These are phyloP conservation scores for Phaedon cochleariae DNA, from an alignment of 2,888 invertebrate species.

Conservation along the genomic window DNA sequence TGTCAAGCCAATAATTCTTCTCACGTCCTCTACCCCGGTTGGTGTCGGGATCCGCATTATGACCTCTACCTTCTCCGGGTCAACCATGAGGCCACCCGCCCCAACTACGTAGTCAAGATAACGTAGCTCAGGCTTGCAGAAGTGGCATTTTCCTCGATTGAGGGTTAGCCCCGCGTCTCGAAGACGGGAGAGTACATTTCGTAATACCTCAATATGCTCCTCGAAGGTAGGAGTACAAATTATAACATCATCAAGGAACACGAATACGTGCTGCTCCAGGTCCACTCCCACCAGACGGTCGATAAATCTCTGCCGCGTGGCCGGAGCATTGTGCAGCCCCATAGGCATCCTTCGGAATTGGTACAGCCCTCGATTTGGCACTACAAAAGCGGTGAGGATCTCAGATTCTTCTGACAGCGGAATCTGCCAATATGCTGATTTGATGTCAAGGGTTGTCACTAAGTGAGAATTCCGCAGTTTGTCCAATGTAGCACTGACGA, in stretches of 20 bases:
- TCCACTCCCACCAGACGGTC: slow-evolving; percentile 35
- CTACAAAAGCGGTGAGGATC: slow-evolving; percentile 46
- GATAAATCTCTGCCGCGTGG: no score
- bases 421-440: slow-evolving; percentile 32
- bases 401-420: slow-evolving; percentile 15
- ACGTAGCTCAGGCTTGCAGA: background rate
- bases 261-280: slow-evolving; percentile 40
- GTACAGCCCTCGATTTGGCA: no score
- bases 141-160: slow-evolving; percentile 4
- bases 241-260: slow-evolving; percentile 46
- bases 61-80: slow-evolving; percentile 23
- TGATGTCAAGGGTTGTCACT: slow-evolving; percentile 29
- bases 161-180: background rate
- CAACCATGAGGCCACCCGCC: slow-evolving; percentile 14
- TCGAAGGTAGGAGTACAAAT: slow-evolving; percentile 25
- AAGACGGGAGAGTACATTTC: slow-evolving; percentile 2
- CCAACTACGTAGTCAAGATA: slow-evolving; percentile 5
- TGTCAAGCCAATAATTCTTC: slow-evolving; percentile 5
- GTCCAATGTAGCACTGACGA: slow-evolving; percentile 17
- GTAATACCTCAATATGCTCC: slow-evolving; percentile 29
- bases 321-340: no score
- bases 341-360: no score
- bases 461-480: slow-evolving; percentile 25
- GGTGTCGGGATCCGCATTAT: slow-evolving; percentile 2
- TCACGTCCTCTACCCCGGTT: background rate